Evolutionary conservation across 30 jellyfish, hydroid and myxozoan species (phyloP).

Genomic region (Pseudorhiza aurosa): DNA sequence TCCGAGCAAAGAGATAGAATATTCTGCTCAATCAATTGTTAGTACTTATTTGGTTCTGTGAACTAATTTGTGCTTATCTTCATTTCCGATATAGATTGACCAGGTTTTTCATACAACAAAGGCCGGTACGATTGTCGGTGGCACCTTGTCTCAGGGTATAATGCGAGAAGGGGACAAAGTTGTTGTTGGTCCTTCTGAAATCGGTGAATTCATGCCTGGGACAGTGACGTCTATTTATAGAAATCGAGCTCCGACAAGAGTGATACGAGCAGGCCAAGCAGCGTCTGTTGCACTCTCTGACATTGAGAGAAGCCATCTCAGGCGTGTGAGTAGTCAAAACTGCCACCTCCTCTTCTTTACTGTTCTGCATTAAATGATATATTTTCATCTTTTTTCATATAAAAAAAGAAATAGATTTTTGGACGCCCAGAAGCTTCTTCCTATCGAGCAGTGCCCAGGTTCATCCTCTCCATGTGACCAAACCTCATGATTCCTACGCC

Average conservation of each 20-base stretch:
- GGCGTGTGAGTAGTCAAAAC: constrained; percentile 84
- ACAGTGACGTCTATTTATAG: constrained; percentile 87
- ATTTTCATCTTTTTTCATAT: too few relatives aligned
- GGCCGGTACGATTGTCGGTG: constrained; percentile 95
- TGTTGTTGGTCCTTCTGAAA: constrained; percentile 88
- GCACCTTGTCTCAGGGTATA: constrained; percentile 86
- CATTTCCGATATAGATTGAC: constrained; percentile 64
- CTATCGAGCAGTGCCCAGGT: too few relatives aligned
- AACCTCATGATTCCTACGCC: too few relatives aligned
- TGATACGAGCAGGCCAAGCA: constrained; percentile 95
- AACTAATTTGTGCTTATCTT: too few relatives aligned
- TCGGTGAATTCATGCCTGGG: constrained; percentile 79
- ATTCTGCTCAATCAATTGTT: too few relatives aligned
- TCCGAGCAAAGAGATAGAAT: too few relatives aligned
- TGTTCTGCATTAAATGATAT: too few relatives aligned
- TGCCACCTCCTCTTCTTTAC: too few relatives aligned
- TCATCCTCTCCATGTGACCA: too few relatives aligned
- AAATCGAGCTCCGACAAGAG: constrained; percentile 96
- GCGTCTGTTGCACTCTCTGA: constrained; percentile 91
- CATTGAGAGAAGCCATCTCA: constrained; percentile 50
- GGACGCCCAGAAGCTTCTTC: too few relatives aligned
- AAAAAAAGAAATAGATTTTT: too few relatives aligned
- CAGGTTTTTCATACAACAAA: constrained; percentile 83
- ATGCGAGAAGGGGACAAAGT: constrained; percentile 88
- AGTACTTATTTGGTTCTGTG: too few relatives aligned